Percentiles rank a stretch among this genome's conserved stretches.
Conservation (phyloP, 2,888 invertebrate genomes). For the Nomada ferruginata region DNA sequence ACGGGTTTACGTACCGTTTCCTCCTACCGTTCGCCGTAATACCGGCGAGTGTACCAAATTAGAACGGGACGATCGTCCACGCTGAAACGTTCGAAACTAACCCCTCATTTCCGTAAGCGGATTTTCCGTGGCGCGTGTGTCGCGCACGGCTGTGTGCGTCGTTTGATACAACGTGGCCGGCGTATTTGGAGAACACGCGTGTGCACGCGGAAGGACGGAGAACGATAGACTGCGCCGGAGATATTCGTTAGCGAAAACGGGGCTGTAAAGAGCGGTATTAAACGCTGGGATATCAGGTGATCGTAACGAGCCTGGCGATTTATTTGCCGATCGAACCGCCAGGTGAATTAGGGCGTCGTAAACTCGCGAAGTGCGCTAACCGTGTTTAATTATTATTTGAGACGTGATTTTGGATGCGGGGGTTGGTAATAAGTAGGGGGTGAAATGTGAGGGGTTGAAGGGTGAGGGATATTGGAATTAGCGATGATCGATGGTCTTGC, state of each 20-base stretch:
- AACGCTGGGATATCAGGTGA: constrained; percentile 56
- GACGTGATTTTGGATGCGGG: constrained; percentile 5
- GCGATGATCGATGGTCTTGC: too few species aligned
- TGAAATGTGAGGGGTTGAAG: too few species aligned
- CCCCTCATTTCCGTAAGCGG: constrained; percentile 68
- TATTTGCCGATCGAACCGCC: constrained; percentile 42
- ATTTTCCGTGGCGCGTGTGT: constrained; percentile 53
- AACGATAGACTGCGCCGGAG: constrained; percentile 43
- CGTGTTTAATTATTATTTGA: constrained; percentile 44
- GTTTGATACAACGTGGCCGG: background rate
- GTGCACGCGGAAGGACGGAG: constrained; percentile 17
- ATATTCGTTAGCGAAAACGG: constrained; percentile 52
- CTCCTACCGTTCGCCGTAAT: constrained; percentile 38
- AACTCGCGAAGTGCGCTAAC: constrained; percentile 16
- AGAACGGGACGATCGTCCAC: constrained; percentile 62
- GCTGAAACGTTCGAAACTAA: constrained; percentile 66
- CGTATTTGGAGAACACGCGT: constrained; percentile 22
- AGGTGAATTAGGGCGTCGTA: constrained; percentile 40
- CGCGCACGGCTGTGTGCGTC: background rate
- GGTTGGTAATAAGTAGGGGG: background rate
- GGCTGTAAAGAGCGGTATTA: constrained; percentile 58
- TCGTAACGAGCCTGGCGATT: constrained; percentile 55
- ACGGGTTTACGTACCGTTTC: constrained; percentile 57
- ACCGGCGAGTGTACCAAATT: constrained; percentile 62
- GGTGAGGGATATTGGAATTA: too few species aligned